Conservation (phyloP, 2,113 vertebrate species). For the Leptodactylus fuscus region DNA sequence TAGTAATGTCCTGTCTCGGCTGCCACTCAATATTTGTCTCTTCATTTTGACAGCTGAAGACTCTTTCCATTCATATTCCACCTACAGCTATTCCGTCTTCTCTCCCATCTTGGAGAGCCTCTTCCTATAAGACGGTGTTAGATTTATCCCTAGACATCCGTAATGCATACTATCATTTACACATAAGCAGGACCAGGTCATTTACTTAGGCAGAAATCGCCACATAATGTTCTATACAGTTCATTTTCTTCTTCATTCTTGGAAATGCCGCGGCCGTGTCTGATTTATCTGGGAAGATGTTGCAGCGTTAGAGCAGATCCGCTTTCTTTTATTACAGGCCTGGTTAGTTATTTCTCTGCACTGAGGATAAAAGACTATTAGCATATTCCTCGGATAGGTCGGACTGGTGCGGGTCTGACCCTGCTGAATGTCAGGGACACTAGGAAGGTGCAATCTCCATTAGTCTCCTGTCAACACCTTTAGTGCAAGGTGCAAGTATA, state of each 20-base stretch:
- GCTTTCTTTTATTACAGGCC: background rate
- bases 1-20: background rate
- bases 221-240: background rate
- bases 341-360: background rate
- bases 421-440: too few species aligned
- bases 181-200: background rate
- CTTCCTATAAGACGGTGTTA: background rate
- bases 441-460: too few species aligned
- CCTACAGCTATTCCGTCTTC: background rate
- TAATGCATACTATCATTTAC: background rate
- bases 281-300: background rate
- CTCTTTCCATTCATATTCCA: background rate
- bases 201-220: background rate
- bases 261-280: background rate
- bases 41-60: background rate
- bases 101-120: background rate
- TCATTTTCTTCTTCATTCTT: background rate
- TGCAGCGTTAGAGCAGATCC: background rate
- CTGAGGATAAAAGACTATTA: background rate
- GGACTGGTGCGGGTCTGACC: too few species aligned
- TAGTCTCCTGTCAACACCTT: too few species aligned
- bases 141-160: background rate
- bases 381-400: too few species aligned
- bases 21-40: slow-evolving; percentile 9
- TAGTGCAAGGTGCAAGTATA: too few species aligned